Conservation (phyloP, 2,888 invertebrate species). For the Synergus gifuensis region DNA sequence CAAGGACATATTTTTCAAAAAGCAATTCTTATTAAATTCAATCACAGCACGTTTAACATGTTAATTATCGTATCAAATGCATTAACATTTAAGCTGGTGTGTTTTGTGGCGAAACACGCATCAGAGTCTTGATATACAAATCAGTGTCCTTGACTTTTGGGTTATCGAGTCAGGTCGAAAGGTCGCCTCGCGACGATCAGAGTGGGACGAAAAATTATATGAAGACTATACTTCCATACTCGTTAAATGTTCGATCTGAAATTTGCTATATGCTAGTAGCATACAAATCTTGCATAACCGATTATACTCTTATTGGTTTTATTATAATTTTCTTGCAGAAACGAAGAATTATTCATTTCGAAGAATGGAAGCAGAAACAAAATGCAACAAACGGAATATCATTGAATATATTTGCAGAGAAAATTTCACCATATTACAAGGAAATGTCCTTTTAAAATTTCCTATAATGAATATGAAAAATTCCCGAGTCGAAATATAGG, state of each 20-base stretch:
- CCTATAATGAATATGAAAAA: no score
- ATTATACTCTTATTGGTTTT: conserved; percentile 24
- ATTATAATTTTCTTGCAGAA: conserved; percentile 5
- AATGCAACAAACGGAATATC: not conserved
- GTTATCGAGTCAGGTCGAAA: conserved; percentile 69
- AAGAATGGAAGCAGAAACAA: not conserved
- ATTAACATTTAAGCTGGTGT: conserved; percentile 17
- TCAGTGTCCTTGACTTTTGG: conserved; percentile 73
- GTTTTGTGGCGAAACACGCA: conserved; percentile 33
- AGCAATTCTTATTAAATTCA: not conserved
- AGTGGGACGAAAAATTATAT: conserved; percentile 69
- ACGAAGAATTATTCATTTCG: conserved; percentile 11
- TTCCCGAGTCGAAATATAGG: no score
- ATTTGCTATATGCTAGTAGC: not conserved
- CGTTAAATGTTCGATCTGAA: conserved; percentile 7
- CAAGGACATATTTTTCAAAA: not conserved
- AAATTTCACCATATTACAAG: not conserved
- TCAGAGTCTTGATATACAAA: conserved; percentile 60
- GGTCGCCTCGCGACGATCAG: conserved; percentile 61
- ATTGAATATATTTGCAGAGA: not conserved
- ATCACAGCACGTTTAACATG: not conserved
- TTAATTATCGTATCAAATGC: conserved; percentile 9
- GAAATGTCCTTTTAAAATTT: not conserved
- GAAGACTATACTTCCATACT: conserved; percentile 39
- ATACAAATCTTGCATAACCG: conserved; percentile 25